Percentiles rank a stretch among this genome's conserved stretches.
Evolutionary conservation across 2,888 invertebrate species (phyloP).

Genomic region (Rhagonycha lutea): DNA sequence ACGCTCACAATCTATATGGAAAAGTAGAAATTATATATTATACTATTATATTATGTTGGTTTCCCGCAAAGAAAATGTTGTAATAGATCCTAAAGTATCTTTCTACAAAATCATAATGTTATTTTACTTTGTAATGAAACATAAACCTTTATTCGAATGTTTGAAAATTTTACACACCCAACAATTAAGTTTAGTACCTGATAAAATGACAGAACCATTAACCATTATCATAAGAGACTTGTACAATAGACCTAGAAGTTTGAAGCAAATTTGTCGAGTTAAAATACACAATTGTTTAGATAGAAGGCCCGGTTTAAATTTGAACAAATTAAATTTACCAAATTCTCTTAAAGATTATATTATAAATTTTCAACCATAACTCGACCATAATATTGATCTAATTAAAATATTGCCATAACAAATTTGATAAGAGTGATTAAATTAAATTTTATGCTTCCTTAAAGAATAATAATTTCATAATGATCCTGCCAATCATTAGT

Average conservation of each 20-base stretch:
- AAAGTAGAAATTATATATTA: constrained; percentile 65
- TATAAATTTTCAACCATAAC: constrained; percentile 65
- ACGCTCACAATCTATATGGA: constrained; percentile 56
- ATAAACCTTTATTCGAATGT: constrained; percentile 69
- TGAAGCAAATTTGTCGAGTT: constrained; percentile 74
- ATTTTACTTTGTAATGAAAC: constrained; percentile 70
- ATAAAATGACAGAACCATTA: constrained; percentile 65
- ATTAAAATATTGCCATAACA: neutral
- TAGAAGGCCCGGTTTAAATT: constrained; percentile 65
- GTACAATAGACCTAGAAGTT: constrained; percentile 67
- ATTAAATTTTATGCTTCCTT: neutral
- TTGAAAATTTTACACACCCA: constrained; percentile 69
- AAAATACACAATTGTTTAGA: constrained; percentile 70
- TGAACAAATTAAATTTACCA: constrained; percentile 71
- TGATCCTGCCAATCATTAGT: neutral
- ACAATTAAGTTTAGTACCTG: constrained; percentile 66
- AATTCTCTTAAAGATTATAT: constrained; percentile 70
- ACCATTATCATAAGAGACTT: constrained; percentile 66
- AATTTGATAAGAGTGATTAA: neutral
- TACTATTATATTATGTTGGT: constrained; percentile 74
- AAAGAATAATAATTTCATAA: neutral
- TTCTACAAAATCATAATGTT: constrained; percentile 69
- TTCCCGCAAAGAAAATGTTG: constrained; percentile 67
- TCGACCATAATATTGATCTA: neutral
- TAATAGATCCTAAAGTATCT: constrained; percentile 64